These are phyloP conservation scores for Caloenas nicobarica DNA, from an alignment of 2,113 vertebrate genomes.

Conservation along the genomic window DNA sequence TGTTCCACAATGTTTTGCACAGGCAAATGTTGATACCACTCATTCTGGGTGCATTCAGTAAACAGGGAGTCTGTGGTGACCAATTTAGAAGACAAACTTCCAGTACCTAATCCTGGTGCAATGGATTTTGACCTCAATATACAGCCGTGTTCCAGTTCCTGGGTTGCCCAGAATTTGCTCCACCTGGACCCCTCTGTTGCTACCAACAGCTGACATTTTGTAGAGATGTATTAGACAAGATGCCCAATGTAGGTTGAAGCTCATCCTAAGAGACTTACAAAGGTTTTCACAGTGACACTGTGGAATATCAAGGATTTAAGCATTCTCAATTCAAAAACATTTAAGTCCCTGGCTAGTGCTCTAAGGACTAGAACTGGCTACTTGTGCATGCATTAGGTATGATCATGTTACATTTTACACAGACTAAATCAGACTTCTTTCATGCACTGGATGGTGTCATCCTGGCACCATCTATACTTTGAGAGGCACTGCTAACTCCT, in stretches of 20 bases:
- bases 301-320: neutral
- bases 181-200: neutral
- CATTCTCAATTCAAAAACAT: neutral
- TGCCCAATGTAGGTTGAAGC: neutral
- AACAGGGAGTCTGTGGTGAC: neutral
- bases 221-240: neutral
- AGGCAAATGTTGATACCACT: slow-evolving; percentile 41
- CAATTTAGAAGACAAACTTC: neutral
- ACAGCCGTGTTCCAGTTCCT: neutral
- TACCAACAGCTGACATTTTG: neutral
- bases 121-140: neutral
- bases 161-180: neutral
- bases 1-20: slow-evolving; percentile 50
- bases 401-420: neutral
- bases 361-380: neutral
- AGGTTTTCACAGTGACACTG: neutral
- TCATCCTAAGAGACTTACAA: neutral
- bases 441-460: neutral
- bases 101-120: neutral
- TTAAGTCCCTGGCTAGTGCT: neutral
- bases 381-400: neutral
- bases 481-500: neutral
- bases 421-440: neutral
- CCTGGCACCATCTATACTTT: neutral
- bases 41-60: neutral